Base-by-base conservation (phyloP, 2,888 invertebrate genomes). In the Hypomecis punctinalis region DNA sequence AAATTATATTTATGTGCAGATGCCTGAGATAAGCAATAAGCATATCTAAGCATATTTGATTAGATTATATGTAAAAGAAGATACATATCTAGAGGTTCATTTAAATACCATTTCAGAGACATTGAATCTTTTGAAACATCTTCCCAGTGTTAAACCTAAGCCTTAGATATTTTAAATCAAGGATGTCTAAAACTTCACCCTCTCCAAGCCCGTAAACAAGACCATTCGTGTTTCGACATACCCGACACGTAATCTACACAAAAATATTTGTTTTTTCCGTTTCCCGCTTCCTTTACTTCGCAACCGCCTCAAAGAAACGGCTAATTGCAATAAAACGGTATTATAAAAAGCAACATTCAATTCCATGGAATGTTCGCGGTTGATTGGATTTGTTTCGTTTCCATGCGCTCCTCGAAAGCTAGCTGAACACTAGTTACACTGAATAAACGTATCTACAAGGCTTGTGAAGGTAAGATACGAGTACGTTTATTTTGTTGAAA, bases 321-420 rank as follows among this genome's bases (percentile, higher is more conserved):
- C 75, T 77, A 77, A 77, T 74, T 75, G 43, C 67, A 72, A 69
- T 62, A 63, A 70, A 77, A 75, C 72, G 70, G 70, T 73, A 73
- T 73, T 76, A 68, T 76, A 77, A 80, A 83, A 77, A 74, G 78
- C 75, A 79, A 78, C 75, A 76, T 83, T 77, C 73, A 71, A 69
- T 76, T 72, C 70, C 71, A 69, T 72, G 65, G 74, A 76, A 81
- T 80, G 79, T 81, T 86, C 78, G 82, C 76, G 80, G 83, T 74
- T 84, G 87, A 89, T 89, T 88, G 86, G 87, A 83, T 89, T 87
- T 84, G 86, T 84, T 86, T 83, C 83, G 80, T 81, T 84, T 78
- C 81, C 79, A 80, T 80, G 81, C 76, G 76, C 74, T 75, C 70
- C 73, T 71, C 45, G 53, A 74, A 75, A 59, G 33, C 45, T 55